Conservation (phyloP, 30 jellyfish, hydroid and myxozoan species). For the Calvadosia cruxmelitensis region DNA sequence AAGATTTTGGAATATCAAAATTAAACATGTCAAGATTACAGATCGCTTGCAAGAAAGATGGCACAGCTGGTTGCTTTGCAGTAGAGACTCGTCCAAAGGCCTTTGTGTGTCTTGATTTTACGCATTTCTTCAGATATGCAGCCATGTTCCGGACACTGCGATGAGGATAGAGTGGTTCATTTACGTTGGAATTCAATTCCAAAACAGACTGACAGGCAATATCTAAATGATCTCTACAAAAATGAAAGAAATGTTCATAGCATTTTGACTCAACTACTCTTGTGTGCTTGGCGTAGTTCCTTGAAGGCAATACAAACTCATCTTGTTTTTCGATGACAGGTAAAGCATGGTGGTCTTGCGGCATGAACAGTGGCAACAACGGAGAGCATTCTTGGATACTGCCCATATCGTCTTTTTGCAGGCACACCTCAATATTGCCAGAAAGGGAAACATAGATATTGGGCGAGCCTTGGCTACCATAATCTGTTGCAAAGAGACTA, state of each 20-base stretch:
- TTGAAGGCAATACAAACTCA: not conserved
- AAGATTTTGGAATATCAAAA: conserved; percentile 34
- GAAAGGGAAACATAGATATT: not conserved
- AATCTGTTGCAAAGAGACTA: not conserved
- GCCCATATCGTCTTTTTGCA: too few species aligned
- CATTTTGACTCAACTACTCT: not conserved
- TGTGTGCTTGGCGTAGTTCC: not conserved
- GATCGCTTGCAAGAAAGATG: not conserved
- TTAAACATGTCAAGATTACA: not conserved
- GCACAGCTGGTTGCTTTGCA: not conserved
- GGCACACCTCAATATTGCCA: not conserved
- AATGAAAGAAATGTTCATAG: not conserved
- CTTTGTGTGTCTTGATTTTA: not conserved
- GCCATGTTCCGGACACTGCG: not conserved
- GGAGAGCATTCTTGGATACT: not conserved
- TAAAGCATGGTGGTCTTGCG: not conserved
- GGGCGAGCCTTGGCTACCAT: not conserved
- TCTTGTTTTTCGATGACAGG: not conserved
- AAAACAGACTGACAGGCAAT: not conserved
- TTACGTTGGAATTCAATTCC: not conserved
- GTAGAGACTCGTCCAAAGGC: not conserved
- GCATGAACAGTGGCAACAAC: not conserved
- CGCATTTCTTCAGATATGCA: not conserved
- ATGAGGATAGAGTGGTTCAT: not conserved
- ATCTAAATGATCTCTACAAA: not conserved